These are phyloP conservation scores for Alviniconcha strummeri DNA, from an alignment of 2,888 invertebrate genomes.

Conservation along the genomic window DNA sequence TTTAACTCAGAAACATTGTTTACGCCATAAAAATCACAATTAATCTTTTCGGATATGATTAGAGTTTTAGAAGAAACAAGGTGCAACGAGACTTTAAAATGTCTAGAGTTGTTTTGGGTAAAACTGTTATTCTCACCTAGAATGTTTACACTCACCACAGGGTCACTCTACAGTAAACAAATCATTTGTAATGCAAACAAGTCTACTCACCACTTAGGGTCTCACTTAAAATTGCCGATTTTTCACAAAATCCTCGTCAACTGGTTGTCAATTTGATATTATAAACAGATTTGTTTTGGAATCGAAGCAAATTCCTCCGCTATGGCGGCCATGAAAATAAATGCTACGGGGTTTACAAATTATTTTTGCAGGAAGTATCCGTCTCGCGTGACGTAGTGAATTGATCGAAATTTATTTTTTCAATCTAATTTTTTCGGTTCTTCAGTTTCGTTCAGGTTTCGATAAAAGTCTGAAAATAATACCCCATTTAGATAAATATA, in stretches of 20 bases:
- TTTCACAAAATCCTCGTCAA: not conserved
- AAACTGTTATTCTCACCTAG: conserved; percentile 24
- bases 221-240: not conserved
- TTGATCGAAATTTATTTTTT: not conserved
- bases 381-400: conserved; percentile 23
- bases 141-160: conserved; percentile 26
- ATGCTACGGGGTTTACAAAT: conserved; percentile 52
- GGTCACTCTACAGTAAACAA: conserved; percentile 6
- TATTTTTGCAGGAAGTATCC: conserved; percentile 51
- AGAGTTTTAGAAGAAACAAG: too few species aligned
- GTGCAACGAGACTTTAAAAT: too few species aligned
- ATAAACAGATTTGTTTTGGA: conserved; percentile 23
- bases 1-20: too few species aligned
- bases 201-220: not conserved
- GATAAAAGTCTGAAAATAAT: not conserved
- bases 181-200: not conserved
- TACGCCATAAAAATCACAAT: too few species aligned
- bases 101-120: not conserved
- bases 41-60: too few species aligned
- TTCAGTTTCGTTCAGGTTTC: not conserved
- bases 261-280: not conserved
- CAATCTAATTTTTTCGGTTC: not conserved
- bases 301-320: conserved; percentile 13
- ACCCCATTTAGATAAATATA: not conserved
- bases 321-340: conserved; percentile 67